phyloP scores from a whole-genome alignment of 1,140 invertebrate genomes.

The Lasaia peninsularis region DNA sequence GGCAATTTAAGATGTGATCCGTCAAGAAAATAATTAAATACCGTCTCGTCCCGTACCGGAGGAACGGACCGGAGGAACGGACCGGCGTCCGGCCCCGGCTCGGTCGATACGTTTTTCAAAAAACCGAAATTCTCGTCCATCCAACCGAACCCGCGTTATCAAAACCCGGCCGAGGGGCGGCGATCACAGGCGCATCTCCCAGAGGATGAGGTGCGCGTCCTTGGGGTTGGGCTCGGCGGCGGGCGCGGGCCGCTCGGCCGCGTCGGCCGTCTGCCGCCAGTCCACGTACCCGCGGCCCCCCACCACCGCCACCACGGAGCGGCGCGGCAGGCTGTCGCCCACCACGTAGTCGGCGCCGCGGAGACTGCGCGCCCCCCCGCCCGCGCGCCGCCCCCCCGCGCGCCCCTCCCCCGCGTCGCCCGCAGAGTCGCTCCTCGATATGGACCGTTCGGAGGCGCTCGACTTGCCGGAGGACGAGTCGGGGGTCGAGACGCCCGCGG shows the following conservation, averaged over 20 bases:
- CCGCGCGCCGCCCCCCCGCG: constrained; percentile 46
- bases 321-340: constrained; percentile 76
- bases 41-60: too few species aligned
- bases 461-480: constrained; percentile 56
- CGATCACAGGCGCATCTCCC: constrained; percentile 92
- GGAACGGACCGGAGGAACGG: too few species aligned
- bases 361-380: constrained; percentile 49
- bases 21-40: too few species aligned
- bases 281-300: constrained; percentile 93
- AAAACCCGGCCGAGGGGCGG: too few species aligned
- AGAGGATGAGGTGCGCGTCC: constrained; percentile 92
- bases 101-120: too few species aligned
- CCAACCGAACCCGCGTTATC: too few species aligned
- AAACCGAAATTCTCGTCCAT: too few species aligned
- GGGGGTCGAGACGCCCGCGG: constrained; percentile 49
- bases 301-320: constrained; percentile 91
- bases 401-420: constrained; percentile 36
- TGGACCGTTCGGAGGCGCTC: constrained; percentile 55
- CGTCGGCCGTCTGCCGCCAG: constrained; percentile 84
- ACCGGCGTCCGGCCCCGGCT: too few species aligned
- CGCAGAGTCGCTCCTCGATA: constrained; percentile 57
- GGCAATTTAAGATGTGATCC: background rate
- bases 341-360: constrained; percentile 66
- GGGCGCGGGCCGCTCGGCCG: constrained; percentile 63
- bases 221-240: constrained; percentile 68